phyloP scores from a whole-genome alignment of 2,797 vertebrate genomes.

The Falco berigora region DNA sequence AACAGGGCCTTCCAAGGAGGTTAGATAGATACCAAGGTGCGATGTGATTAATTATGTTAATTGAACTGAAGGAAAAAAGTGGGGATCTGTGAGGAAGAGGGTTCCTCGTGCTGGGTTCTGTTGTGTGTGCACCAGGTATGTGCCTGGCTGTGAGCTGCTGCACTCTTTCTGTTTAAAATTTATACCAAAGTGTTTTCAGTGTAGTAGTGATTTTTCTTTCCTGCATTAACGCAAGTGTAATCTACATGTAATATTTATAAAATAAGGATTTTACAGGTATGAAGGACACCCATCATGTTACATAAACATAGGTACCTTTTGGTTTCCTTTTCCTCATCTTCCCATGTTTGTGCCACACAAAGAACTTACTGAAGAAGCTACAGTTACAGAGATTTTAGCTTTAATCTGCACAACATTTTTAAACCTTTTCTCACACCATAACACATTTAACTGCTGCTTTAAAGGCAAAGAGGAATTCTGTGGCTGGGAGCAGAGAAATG shows the following conservation, averaged over 20 bases:
- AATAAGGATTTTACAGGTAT: neutral
- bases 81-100: neutral
- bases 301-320: neutral
- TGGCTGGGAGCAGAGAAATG: conserved; percentile 7
- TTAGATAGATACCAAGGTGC: too few species aligned
- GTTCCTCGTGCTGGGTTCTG: neutral
- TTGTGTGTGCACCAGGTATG: fast-evolving
- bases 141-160: neutral
- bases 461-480: conserved; percentile 24
- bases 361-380: neutral
- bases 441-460: neutral
- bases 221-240: neutral
- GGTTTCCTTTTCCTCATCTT: neutral
- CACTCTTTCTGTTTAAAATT: neutral
- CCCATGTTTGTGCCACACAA: neutral
- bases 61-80: neutral
- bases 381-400: neutral
- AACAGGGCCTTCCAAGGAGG: neutral
- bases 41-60: neutral
- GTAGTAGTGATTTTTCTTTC: neutral
- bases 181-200: neutral
- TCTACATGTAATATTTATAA: neutral
- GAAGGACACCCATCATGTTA: neutral
- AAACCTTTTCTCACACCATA: neutral
- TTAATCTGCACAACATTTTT: neutral